Evolutionary conservation across 2,888 invertebrate genomes (phyloP).

Genomic region (Zygogramma bicolorata): DNA sequence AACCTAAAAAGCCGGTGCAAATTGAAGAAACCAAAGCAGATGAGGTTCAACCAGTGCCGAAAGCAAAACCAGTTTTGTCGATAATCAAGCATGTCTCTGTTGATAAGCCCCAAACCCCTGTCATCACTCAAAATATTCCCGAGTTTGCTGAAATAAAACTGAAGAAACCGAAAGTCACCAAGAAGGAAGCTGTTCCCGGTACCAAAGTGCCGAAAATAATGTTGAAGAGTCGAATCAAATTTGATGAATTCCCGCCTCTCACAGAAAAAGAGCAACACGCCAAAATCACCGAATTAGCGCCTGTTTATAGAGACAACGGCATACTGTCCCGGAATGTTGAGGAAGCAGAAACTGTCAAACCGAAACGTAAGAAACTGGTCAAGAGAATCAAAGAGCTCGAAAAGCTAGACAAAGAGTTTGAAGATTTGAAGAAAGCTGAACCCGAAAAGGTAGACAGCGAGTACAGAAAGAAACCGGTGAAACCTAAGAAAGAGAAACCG

Average conservation of each 20-base stretch:
- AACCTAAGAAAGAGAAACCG: constrained; percentile 56
- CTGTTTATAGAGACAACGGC: constrained; percentile 62
- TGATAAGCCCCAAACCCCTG: constrained; percentile 69
- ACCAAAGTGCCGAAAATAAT: constrained; percentile 73
- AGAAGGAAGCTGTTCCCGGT: constrained; percentile 57
- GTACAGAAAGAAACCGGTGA: constrained; percentile 60
- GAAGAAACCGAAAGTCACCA: constrained; percentile 56
- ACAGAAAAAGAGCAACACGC: constrained; percentile 57
- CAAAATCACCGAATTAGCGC: constrained; percentile 59
- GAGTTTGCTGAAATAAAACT: constrained; percentile 78
- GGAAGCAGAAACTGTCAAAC: constrained; percentile 64
- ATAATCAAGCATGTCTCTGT: constrained; percentile 48
- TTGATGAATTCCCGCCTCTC: constrained; percentile 66
- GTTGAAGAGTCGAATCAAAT: constrained; percentile 77
- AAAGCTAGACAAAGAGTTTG: constrained; percentile 58
- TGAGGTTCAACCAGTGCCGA: constrained; percentile 24
- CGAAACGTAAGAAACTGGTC: constrained; percentile 60
- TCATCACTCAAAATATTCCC: constrained; percentile 71
- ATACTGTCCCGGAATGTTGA: constrained; percentile 67
- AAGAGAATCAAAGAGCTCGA: constrained; percentile 57
- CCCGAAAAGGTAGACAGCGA: constrained; percentile 48
- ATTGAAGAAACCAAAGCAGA: constrained; percentile 46
- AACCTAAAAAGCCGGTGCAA: constrained; percentile 25
- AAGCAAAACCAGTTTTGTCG: constrained; percentile 52
- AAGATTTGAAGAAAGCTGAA: constrained; percentile 56